Base-by-base conservation (phyloP, 2,797 vertebrate species). In the Karalla daura region DNA sequence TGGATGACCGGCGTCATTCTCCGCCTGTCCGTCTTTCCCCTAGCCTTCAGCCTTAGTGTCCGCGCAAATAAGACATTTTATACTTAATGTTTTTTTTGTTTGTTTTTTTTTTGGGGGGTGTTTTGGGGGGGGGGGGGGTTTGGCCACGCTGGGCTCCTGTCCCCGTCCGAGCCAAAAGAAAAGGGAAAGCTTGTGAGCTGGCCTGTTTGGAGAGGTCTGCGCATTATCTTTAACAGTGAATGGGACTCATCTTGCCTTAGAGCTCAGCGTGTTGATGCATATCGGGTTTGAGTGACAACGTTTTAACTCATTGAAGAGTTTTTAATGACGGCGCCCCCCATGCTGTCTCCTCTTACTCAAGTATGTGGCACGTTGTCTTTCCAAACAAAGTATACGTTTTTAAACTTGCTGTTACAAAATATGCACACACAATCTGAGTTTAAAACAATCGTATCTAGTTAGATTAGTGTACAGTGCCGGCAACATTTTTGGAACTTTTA, bases 361-460 rank as follows among this genome's bases (percentile, higher is more conserved):
- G 47, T 5, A 63, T 17, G 7, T 74, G n/a, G n/a, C n/a, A n/a
- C n/a, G 27, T 60, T 67, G 27, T 52, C 35, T 37, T 43, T n/a
- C n/a, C 24, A 45, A 70, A 41, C 83, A 52, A 84, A 83, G 61
- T 80, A 61, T 78, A 36, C 64, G 54, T 64, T 78, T 80, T 66
- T 15, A 64, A 47, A 37, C 33, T 35, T 65, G 44, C 32, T 40
- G n/a, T 64, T 14, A 33, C 13, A 55, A n/a, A 64, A 54, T 64
- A 50, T 65, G 2, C 60, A 35, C 24, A 59, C 8, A 23, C 3
- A 18, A 63, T 51, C 54, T 37, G 5, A 39, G 62, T 23, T 41
- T 1, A 40, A 53, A 50, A 27, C 30, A 51, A 37, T 15, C 3
- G 27, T 24, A 33, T 20, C n/a, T n/a, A n/a, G n/a, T n/a, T n/a